Evolutionary conservation across 2,797 vertebrate genomes (phyloP).

Genomic region (Avahi laniger): DNA sequence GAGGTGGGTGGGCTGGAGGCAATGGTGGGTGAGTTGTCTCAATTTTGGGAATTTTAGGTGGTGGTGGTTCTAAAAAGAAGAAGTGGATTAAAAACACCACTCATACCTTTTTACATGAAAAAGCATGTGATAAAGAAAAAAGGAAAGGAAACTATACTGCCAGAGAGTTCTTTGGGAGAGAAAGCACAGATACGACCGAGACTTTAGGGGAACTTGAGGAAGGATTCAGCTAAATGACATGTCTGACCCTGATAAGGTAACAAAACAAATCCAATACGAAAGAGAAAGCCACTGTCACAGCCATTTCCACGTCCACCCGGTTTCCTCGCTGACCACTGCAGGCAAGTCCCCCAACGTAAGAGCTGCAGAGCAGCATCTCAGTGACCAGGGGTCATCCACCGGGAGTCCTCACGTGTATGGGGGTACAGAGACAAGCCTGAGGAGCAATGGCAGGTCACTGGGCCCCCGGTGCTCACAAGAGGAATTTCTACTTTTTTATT

Average conservation of each 20-base stretch:
- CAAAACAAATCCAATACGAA: not conserved
- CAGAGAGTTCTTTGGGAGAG: not conserved
- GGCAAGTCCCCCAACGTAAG: not conserved
- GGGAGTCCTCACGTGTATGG: not conserved
- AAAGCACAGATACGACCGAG: not conserved
- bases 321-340: not conserved
- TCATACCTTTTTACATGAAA: not conserved
- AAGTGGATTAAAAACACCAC: slow-evolving; percentile 1
- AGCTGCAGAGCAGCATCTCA: not conserved
- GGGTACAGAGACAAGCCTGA: not conserved
- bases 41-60: slow-evolving; percentile 94
- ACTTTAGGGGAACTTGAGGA: not conserved
- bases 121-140: not conserved
- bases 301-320: not conserved
- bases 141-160: not conserved
- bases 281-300: too few relatives aligned
- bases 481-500: not conserved
- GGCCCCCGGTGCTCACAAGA: not conserved
- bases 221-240: not conserved
- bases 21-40: slow-evolving; percentile 94
- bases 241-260: not conserved
- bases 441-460: accelerated
- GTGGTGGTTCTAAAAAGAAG: slow-evolving; percentile 90
- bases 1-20: slow-evolving; percentile 92
- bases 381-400: not conserved